Evolutionary conservation across 2,113 vertebrate species (phyloP), one percentile per base, ranked within the genome.

Genomic region (Sialia sialis): DNA sequence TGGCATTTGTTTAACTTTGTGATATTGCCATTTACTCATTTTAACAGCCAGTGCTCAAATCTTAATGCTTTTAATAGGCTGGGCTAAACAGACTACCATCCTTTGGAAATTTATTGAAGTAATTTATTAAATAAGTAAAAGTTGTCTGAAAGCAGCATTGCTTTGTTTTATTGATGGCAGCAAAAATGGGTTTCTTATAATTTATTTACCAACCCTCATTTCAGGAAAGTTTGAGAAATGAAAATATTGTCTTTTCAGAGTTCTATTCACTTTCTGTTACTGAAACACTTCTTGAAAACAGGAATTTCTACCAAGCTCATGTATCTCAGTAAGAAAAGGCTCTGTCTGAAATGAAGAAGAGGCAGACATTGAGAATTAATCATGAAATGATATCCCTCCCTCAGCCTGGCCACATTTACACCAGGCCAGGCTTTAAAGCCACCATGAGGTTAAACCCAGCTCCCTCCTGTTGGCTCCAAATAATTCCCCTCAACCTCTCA

Each of bases 1-100:
- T 98, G 98, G 98, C 98, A 98, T 98, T 98, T 98, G 97, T 97
- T 98, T 98, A 97, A 98, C 97, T 98, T 97, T 92, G 97, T 96
- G 97, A 98, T 98, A 98, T 97, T 97, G 97, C 97, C 98, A 98
- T 98, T 98, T 98, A 98, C 96, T 97, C 94, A 96, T 87, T 98
- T 98, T 98, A 98, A 98, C 97, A 98, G 98, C 97, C 96, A 97
- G 94, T 85, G 96, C 92, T 97, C 97, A 96, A 98, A 97, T 94
- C 97, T 93, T 98, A 98, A 98, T 98, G 98, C 95, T 98, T 98
- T 98, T 98, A 98, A 98, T 98, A 98, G 97, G 87, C 85, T 89
- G 94, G 87, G 84, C 94, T 97, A 97, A 98, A 97, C 87, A 98
- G 96, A 97, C 97, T 98, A 98, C 97, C 95, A 98, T 97, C 96